Conservation (phyloP, 2,888 invertebrate species). For the Branchipolynoe longqiensis region DNA sequence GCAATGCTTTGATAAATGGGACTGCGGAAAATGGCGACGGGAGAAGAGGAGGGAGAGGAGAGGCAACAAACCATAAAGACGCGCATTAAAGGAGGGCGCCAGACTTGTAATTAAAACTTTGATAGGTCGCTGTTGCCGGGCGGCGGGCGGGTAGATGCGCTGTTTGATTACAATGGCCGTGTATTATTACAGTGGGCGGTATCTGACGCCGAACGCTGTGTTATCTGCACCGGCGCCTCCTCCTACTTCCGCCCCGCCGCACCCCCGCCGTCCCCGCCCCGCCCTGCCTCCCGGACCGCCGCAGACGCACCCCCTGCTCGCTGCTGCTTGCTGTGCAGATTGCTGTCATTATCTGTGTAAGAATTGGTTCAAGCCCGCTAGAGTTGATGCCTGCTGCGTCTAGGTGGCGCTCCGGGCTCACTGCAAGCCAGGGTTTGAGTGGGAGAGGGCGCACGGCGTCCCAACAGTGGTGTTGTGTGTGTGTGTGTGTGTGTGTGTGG, state of each 20-base stretch:
- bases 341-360: background rate
- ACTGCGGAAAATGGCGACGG: constrained; percentile 2
- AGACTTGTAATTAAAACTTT: constrained; percentile 28
- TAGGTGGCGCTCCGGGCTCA: constrained; percentile 15
- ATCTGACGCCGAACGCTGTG: background rate
- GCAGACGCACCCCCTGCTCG: background rate
- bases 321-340: background rate
- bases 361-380: background rate
- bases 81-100: background rate
- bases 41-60: background rate
- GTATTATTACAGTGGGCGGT: constrained; percentile 22
- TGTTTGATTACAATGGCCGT: constrained; percentile 14
- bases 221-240: too few relatives aligned
- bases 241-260: background rate
- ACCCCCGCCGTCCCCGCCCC: background rate
- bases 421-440: too few relatives aligned
- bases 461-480: too few relatives aligned
- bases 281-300: background rate
- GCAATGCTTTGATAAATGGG: constrained; percentile 25
- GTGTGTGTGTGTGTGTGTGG: too few relatives aligned
- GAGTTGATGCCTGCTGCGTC: background rate
- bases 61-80: constrained; percentile 37
- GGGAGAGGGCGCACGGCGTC: too few relatives aligned
- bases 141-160: background rate
- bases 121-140: background rate